Evolutionary conservation across 2,888 invertebrate genomes (phyloP), one percentile per base, ranked within the genome.

Genomic region (Cerceris ruficornis): DNA sequence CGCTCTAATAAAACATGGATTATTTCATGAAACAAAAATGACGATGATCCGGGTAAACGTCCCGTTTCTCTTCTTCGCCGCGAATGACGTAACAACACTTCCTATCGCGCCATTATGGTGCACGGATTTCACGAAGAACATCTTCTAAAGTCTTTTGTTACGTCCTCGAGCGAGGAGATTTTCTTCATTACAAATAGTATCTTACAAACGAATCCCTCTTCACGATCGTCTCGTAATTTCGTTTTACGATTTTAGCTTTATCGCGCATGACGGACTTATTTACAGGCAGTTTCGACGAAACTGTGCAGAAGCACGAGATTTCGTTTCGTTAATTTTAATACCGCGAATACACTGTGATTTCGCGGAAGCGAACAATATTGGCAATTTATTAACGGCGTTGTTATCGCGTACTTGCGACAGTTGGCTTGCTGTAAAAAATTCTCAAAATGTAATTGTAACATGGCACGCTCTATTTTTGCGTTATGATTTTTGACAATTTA

Each of bases 1-100:
- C 58, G 50, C 61, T 28, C 73, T 80, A 77, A 46, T 75, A 61
- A 28, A 77, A 77, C 66, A 77, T 69, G 57, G 41, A 81, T 81
- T 80, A 74, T 66, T 52, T 73, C 67, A 80, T 71, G 46, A 28
- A 28, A n/a, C n/a, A 74, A 69, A 62, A 72, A 69, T 69, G 69
- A 55, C 65, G 60, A 61, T 28, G 13, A 58, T 52, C 39, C 14
- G 15, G 14, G 7, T 54, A 74, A 64, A 62, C 50, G 52, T 69
- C 50, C 14, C 41, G 49, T 46, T 11, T 9, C n/a, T 50, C 42
- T 54, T 9, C n/a, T 13, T 57, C 17, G 46, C 54, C 52, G 9
- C 59, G 68, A 68, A 60, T 46, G 11, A 49, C 41, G 4, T 28
- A 28, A 28, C 28, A 28, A 52, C 58, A 54, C 42, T 54, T 9